Evolutionary conservation across 2,888 invertebrate species (phyloP).

Genomic region (Ennomos fuscantarius): DNA sequence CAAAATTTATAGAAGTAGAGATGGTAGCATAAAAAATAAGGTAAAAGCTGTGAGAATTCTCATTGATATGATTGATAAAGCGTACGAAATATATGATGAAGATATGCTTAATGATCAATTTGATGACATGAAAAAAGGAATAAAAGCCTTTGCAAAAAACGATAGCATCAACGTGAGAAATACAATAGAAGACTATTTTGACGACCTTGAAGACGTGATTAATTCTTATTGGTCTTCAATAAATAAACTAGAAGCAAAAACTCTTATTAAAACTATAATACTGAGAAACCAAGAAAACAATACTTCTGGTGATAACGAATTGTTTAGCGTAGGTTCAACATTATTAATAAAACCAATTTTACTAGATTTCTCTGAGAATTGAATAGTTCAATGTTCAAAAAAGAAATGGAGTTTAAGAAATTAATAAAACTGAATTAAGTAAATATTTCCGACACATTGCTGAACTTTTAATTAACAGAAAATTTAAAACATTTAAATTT

Average conservation of each 20-base stretch:
- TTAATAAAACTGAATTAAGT: no score
- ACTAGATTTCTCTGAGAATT: no score
- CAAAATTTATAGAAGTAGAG: conserved; percentile 33
- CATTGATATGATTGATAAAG: conserved; percentile 55
- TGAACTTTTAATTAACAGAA: no score
- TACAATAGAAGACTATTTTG: conserved; percentile 1
- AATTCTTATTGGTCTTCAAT: conserved; percentile 6
- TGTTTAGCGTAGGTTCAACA: conserved; percentile 1
- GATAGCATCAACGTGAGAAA: not conserved
- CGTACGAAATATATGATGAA: conserved; percentile 41
- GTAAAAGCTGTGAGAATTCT: conserved; percentile 40
- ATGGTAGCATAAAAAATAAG: conserved; percentile 37
- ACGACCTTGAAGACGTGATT: conserved; percentile 5
- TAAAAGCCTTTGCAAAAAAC: conserved; percentile 39
- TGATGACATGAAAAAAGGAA: conserved; percentile 34
- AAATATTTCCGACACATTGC: no score
- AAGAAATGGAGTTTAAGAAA: no score
- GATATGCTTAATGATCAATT: conserved; percentile 43
- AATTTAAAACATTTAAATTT: no score
- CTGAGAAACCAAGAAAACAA: not conserved
- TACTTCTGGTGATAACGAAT: not conserved
- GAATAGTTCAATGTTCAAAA: no score
- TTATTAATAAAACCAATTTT: not conserved
- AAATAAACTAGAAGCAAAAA: conserved; percentile 11
- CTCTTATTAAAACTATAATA: conserved; percentile 3